Evolutionary conservation across 2,888 invertebrate species (phyloP).

Genomic region (Diplazon laetatorius): DNA sequence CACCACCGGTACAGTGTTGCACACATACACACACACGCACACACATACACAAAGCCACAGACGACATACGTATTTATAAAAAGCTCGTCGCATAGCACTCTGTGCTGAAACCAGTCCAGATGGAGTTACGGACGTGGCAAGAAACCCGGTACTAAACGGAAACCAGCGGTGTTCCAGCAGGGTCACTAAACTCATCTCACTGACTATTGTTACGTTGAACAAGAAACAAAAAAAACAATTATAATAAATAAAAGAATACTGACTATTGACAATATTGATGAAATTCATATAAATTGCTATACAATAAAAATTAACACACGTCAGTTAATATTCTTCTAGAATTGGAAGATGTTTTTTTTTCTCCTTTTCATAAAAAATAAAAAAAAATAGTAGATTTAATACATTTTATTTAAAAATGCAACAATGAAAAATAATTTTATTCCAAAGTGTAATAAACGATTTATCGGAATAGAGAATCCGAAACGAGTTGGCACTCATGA

Average conservation of each 20-base stretch:
- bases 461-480: no score
- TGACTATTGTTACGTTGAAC: slow-evolving; percentile 55
- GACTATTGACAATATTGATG: no score
- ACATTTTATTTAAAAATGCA: no score
- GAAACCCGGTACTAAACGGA: slow-evolving; percentile 73
- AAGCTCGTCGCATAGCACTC: slow-evolving; percentile 52
- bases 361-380: no score
- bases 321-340: no score
- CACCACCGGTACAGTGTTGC: slow-evolving; percentile 42
- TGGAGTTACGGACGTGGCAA: slow-evolving; percentile 64
- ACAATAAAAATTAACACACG: no score
- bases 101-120: slow-evolving; percentile 71
- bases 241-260: not conserved
- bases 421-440: no score
- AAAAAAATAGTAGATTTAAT: no score
- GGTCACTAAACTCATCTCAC: slow-evolving; percentile 70
- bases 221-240: slow-evolving; percentile 3
- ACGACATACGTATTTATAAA: slow-evolving; percentile 40
- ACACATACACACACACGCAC: slow-evolving; percentile 17
- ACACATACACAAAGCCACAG: slow-evolving; percentile 24
- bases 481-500: no score
- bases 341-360: no score
- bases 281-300: no score
- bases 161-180: slow-evolving; percentile 62
- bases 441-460: no score